These are phyloP conservation scores for Clivina fossor DNA, from an alignment of 2,888 invertebrate genomes.

Conservation along the genomic window DNA sequence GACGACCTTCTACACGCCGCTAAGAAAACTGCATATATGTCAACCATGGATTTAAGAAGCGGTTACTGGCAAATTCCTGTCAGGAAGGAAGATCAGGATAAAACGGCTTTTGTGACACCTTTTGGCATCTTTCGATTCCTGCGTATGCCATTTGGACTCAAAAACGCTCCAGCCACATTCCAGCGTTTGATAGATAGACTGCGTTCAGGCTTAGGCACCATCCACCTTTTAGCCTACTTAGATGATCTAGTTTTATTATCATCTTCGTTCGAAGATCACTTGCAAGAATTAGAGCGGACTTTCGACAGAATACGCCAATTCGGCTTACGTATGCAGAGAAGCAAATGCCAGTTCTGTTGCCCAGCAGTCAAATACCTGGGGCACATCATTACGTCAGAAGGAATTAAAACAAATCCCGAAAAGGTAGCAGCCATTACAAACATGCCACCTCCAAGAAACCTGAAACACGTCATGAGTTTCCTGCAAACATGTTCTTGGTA, in stretches of 20 bases:
- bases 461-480: not conserved
- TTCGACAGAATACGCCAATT: not conserved
- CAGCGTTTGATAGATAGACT: constrained; percentile 13
- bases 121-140: constrained; percentile 1
- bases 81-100: not conserved
- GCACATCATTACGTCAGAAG: not conserved
- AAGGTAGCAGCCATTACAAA: not conserved
- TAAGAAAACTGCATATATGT: constrained; percentile 1
- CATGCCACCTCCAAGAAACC: not conserved
- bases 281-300: not conserved
- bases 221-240: not conserved
- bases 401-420: not conserved
- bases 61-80: constrained; percentile 9
- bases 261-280: not conserved
- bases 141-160: constrained; percentile 5
- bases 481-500: constrained; percentile 5
- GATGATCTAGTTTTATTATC: constrained; percentile 11
- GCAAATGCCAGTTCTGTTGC: not conserved
- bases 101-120: constrained; percentile 11
- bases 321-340: not conserved
- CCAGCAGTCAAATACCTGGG: not conserved
- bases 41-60: constrained; percentile 3
- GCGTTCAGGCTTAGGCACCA: not conserved
- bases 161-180: constrained; percentile 1
- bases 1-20: not conserved